Base-by-base conservation (phyloP, 2,888 invertebrate species). In the Drosophila nigritarsus region DNA sequence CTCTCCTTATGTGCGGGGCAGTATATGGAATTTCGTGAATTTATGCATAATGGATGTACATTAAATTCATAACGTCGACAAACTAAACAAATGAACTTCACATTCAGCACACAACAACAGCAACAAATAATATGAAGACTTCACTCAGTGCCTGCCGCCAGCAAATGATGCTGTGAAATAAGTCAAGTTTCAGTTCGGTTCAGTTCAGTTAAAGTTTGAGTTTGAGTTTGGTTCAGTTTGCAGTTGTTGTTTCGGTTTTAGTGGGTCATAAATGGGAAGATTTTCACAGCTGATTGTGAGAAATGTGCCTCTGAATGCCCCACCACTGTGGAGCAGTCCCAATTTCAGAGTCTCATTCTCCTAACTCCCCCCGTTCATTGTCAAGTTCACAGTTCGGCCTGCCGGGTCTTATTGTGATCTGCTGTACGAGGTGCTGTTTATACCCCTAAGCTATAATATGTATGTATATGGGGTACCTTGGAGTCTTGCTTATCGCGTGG, bases 211-310 rank as follows among this genome's bases (percentile, higher is more conserved):
- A 6, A 9, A 48, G 75, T 54, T 72, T 50, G 5, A 51, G 65
- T 13, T 60, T 76, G 32, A 34, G 67, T 38, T 63, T 24, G 49
- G 65, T 67, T 75, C 50, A 65, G 68, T 72, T 81, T 74, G 73
- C 40, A 50, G 63, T 67, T 63, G 60, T 67, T 61, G 36, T 64
- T 71, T 66, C 40, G 34, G 51, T 89, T 87, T 87, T 87, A 90
- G 89, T 90, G 89, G 90, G 76, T 83, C 86, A 91, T 91, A 91
- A 91, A 91, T 90, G 83, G 69, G 64, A 76, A 78, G 68, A 83
- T 85, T 86, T 91, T 90, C 91, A 91, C 91, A 91, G 89, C 83
- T 83, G 82, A 85, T 91, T 91, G 90, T 88, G 88, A 90, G 90
- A 89, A 90, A 80, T 78, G 68, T 74, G 74, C 55, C 76, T 83